Conservation (phyloP, 1,140 invertebrate genomes). For the Leucophenga varia region DNA sequence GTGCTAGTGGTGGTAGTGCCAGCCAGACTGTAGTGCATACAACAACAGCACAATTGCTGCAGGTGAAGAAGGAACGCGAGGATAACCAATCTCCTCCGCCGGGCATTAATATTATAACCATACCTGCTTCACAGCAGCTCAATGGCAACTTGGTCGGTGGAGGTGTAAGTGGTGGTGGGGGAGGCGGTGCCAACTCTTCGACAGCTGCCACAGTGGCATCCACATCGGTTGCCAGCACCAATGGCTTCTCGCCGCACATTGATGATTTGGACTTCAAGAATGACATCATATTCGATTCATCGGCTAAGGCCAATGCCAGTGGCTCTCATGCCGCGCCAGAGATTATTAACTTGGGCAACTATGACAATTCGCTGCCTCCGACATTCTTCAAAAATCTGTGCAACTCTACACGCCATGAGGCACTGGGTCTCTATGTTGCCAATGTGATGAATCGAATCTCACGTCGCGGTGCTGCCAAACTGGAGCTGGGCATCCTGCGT, state of each 20-base stretch:
- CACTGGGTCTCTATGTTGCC: slow-evolving; percentile 47
- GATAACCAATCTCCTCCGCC: slow-evolving; percentile 33
- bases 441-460: slow-evolving; percentile 52
- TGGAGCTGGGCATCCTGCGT: slow-evolving; percentile 46
- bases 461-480: slow-evolving; percentile 35
- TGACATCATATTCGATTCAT: slow-evolving; percentile 50
- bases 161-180: no score
- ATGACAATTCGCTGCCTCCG: slow-evolving; percentile 46
- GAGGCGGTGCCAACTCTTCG: slow-evolving; percentile 28
- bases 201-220: slow-evolving; percentile 44
- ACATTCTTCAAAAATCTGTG: slow-evolving; percentile 54
- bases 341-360: slow-evolving; percentile 50
- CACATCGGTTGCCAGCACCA: slow-evolving; percentile 44
- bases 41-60: slow-evolving; percentile 35
- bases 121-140: slow-evolving; percentile 36
- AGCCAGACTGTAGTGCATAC: no score
- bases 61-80: slow-evolving; percentile 42
- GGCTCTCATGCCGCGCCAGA: slow-evolving; percentile 30
- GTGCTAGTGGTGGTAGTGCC: slow-evolving; percentile 1
- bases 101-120: slow-evolving; percentile 49
- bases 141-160: slow-evolving; percentile 26
- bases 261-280: slow-evolving; percentile 49
- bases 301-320: slow-evolving; percentile 17
- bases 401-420: slow-evolving; percentile 49
- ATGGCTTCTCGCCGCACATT: slow-evolving; percentile 46